Percentiles rank a stretch among this genome's conserved stretches.
Conservation (phyloP, 1,140 invertebrate species). For the Pogonomyrmex californicus region DNA sequence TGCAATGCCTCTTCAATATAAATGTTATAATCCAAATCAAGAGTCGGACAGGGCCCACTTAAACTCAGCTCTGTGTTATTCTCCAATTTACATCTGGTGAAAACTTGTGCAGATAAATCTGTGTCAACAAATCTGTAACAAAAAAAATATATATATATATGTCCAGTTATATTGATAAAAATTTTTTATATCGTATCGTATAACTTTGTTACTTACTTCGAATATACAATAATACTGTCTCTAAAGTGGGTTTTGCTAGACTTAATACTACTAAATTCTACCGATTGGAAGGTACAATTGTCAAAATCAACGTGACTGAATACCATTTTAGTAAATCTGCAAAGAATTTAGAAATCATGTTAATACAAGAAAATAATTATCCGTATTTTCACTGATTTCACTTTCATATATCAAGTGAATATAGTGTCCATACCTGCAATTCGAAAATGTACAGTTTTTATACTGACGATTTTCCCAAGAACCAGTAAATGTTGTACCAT, state of each 20-base stretch:
- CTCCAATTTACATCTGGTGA: slow-evolving; percentile 84
- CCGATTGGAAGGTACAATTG: slow-evolving; percentile 86
- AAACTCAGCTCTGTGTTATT: slow-evolving; percentile 86
- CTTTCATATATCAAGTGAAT: not conserved
- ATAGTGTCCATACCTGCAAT: slow-evolving; percentile 79
- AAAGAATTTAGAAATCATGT: slow-evolving; percentile 64
- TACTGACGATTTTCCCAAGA: slow-evolving; percentile 87
- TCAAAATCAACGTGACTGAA: slow-evolving; percentile 87
- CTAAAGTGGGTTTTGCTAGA: slow-evolving; percentile 87
- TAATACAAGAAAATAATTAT: slow-evolving; percentile 55
- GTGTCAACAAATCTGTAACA: slow-evolving; percentile 87
- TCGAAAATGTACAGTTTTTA: slow-evolving; percentile 81
- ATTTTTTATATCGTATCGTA: not conserved
- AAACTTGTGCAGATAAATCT: slow-evolving; percentile 86
- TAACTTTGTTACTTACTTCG: slow-evolving; percentile 79
- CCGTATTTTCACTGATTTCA: not conserved
- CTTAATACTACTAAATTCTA: slow-evolving; percentile 87
- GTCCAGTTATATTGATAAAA: not conserved
- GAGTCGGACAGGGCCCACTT: slow-evolving; percentile 81
- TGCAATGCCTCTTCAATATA: slow-evolving; percentile 83
- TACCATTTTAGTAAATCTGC: slow-evolving; percentile 86
- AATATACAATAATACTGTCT: slow-evolving; percentile 85
- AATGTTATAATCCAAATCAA: slow-evolving; percentile 84
- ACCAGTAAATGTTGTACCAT: slow-evolving; percentile 79
- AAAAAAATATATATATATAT: not conserved